Evolutionary conservation across 2,888 invertebrate genomes (phyloP), one percentile per base, ranked within the genome.

Genomic region (Seira sanloemensis): DNA sequence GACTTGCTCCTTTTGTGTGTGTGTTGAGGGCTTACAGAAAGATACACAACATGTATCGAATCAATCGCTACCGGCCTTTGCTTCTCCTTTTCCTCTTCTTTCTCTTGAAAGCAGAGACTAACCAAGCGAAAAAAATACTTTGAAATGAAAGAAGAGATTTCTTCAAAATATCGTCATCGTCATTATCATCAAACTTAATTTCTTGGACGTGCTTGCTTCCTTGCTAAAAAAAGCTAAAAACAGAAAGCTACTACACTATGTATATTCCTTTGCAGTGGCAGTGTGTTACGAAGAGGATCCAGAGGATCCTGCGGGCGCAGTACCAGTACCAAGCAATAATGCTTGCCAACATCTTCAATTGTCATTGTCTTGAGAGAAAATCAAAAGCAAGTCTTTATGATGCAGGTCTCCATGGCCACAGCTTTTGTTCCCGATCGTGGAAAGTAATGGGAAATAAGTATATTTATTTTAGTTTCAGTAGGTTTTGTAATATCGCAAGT

Each of bases 161-260:
- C 50, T 12, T 50, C 50, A 50, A 18, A n/a, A 50, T 50, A 50
- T 50, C 50, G 50, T 50, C 50, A 50, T 50, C 50, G 50, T 50
- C 50, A 50, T 50, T 50, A 50, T 50, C 16, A 50, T 50, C 50
- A 50, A 50, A 50, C 50, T 50, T 50, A 50, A 50, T 50, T 50
- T 50, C 50, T 50, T n/a, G 50, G 50, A 50, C 50, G 50, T 50
- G 50, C 50, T 50, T 50, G n/a, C n/a, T 50, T 50, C 50, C 50
- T 50, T 2, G 50, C 50, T n/a, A 2, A 50, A 12, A 50, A n/a
- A n/a, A n/a, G n/a, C n/a, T n/a, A n/a, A n/a, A n/a, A n/a, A n/a
- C n/a, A n/a, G n/a, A n/a, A n/a, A n/a, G n/a, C n/a, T n/a, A n/a
- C n/a, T n/a, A n/a, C n/a, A n/a, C n/a, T n/a, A n/a, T n/a, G n/a